Evolutionary conservation across 2,797 vertebrate species (phyloP).

Genomic region (Myioborus melanocephalus): DNA sequence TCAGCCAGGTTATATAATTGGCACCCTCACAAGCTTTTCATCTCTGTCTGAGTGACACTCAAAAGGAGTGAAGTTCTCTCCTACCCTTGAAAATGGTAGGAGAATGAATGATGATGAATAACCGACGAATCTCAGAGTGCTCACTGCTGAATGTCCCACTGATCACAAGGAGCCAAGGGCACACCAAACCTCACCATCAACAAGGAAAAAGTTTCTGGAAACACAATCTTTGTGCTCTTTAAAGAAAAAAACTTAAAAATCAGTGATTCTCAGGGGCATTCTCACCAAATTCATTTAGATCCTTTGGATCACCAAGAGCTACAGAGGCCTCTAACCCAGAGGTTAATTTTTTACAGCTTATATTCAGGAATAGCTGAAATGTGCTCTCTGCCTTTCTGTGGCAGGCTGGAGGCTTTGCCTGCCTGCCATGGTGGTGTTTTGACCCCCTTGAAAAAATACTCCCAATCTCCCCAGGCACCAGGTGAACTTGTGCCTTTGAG

Average conservation of each 20-base stretch:
- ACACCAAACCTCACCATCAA: background rate
- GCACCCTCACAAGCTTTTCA: conserved; percentile 35
- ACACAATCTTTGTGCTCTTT: background rate
- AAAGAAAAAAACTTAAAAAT: background rate
- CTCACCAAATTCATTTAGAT: background rate
- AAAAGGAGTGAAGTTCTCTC: background rate
- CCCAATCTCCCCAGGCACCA: background rate
- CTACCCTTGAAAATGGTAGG: conserved; percentile 36
- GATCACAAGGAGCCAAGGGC: conserved; percentile 17
- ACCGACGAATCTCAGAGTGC: background rate
- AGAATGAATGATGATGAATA: too few species aligned
- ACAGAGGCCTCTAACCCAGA: background rate
- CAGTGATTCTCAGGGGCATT: background rate
- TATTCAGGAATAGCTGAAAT: background rate
- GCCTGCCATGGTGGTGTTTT: background rate
- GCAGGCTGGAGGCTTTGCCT: background rate
- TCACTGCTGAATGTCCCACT: background rate
- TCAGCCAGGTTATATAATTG: conserved; percentile 36
- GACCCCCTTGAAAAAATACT: background rate
- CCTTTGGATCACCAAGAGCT: background rate
- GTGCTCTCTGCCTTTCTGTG: background rate
- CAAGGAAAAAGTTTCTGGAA: background rate
- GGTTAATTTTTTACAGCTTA: background rate
- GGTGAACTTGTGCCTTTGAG: background rate
- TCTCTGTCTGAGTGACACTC: conserved; percentile 36